These are phyloP conservation scores for Apoda limacodes DNA, from an alignment of 2,888 invertebrate genomes.

Conservation along the genomic window DNA sequence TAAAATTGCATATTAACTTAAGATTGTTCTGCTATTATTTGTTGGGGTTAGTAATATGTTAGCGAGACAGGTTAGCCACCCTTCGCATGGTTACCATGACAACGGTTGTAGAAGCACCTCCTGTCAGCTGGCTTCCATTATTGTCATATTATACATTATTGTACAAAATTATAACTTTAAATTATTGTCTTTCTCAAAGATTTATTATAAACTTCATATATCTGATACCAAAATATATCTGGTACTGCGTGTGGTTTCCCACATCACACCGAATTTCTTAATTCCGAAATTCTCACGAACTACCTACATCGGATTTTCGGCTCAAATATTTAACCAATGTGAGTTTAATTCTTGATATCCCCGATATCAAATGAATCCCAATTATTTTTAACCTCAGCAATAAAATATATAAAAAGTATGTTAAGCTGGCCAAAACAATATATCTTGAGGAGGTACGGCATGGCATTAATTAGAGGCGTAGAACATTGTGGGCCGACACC, in stretches of 20 bases:
- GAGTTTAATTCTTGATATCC: too few relatives aligned
- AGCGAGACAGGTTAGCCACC: conserved; percentile 63
- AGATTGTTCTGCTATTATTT: conserved; percentile 40
- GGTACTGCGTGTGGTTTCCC: too few relatives aligned
- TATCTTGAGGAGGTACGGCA: conserved; percentile 43
- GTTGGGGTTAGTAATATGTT: conserved; percentile 44
- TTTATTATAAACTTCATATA: too few relatives aligned
- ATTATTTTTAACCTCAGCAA: conserved; percentile 9
- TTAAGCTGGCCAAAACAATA: conserved; percentile 35
- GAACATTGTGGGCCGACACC: conserved; percentile 44
- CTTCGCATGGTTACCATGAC: conserved; percentile 59
- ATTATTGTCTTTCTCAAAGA: too few relatives aligned
- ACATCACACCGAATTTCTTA: too few relatives aligned
- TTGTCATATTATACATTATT: too few relatives aligned
- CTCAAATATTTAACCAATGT: too few relatives aligned
- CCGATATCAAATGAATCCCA: conserved; percentile 11
- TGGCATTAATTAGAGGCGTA: conserved; percentile 56
- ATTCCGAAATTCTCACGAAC: too few relatives aligned
- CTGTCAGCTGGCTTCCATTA: conserved; percentile 69
- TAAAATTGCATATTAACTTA: conserved; percentile 38
- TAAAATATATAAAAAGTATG: conserved; percentile 22
- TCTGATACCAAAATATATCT: too few relatives aligned
- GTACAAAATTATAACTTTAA: too few relatives aligned
- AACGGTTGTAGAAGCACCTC: conserved; percentile 61
- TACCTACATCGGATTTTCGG: too few relatives aligned